A percentile compares a stretch with the other conserved stretches of the same genome.
phyloP scores from a whole-genome alignment of 2,888 invertebrate species.

The Asteroscopus sphinx region DNA sequence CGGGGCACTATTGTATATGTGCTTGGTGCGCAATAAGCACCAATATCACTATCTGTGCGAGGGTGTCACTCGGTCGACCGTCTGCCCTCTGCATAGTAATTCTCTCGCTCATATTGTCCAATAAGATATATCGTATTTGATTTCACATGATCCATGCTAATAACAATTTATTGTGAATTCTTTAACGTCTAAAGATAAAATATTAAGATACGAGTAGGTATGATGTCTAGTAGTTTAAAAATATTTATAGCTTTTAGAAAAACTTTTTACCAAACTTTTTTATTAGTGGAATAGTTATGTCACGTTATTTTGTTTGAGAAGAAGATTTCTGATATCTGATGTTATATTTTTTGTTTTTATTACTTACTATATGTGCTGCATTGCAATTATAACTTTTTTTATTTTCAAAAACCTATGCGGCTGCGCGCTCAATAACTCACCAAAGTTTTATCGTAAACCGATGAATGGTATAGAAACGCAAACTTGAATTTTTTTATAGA shows the following conservation, averaged over 20 bases:
- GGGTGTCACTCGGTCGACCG: constrained; percentile 19
- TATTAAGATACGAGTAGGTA: background rate
- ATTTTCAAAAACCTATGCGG: too few species aligned
- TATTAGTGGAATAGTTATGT: too few species aligned
- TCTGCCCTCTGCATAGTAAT: constrained; percentile 33
- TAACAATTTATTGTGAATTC: constrained; percentile 17
- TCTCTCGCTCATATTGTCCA: constrained; percentile 10
- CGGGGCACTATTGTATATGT: background rate
- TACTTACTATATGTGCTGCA: too few species aligned
- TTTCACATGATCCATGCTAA: constrained; percentile 20
- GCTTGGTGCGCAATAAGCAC: background rate
- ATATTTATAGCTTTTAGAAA: background rate
- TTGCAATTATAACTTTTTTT: too few species aligned
- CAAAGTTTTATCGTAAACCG: too few species aligned
- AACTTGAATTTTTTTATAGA: too few species aligned
- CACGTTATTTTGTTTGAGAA: too few species aligned
- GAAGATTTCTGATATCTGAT: too few species aligned
- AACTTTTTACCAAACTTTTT: too few species aligned
- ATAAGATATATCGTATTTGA: constrained; percentile 26
- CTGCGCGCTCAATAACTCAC: too few species aligned
- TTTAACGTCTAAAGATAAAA: constrained; percentile 8
- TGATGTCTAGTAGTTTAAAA: background rate
- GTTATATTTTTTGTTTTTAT: too few species aligned
- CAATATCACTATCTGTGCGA: constrained; percentile 1
- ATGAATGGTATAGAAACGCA: too few species aligned